Evolutionary conservation across 2,797 vertebrate species (phyloP), one percentile per base, ranked within the genome.

Genomic region (Lepilemur septentrionalis): DNA sequence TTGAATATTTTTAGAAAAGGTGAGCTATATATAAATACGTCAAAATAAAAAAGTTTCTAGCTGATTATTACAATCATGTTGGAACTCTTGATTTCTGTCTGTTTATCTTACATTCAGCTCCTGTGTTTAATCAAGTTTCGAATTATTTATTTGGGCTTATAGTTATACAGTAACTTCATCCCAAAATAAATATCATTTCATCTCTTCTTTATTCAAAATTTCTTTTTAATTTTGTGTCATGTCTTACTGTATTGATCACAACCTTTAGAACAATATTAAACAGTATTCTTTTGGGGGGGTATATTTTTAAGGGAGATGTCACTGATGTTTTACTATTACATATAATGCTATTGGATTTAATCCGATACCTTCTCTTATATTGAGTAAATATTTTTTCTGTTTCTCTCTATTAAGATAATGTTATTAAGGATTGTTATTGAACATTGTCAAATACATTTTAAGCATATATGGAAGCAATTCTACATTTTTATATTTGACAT

Each of bases 211-310:
- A 75, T 43, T 79, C 92, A 73, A 82, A 93, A 35, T 48, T 43
- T 85, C 59, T 65, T 10, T 23, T 65, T n/a, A 65, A n/a, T 18
- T 91, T 61, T 86, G 4, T 75, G 23, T 82, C 23, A 82, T 48
- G 17, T 90, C 14, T 5, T 96, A 70, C 82, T 90, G 17, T 52
- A 43, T 50, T 72, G 52, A 41, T 22, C 18, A 38, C 85, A 96
- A 81, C 43, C 76, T 96, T 95, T 35, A 57, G 81, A 90, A 85
- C 5, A 63, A 91, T 82, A 86, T 94, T 94, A 90, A 81, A 69
- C 59, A 82, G 69, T 90, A 81, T 55, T 92, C 41, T 14, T 89
- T 61, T 80, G 76, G 69, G 69, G 69, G 48, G 59, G 41, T 14
- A 18, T 94, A 78, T 72, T 67, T 92, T 92, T 90, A 93, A 81